These are phyloP conservation scores for Scaptomyza parva DNA, from an alignment of 2,888 invertebrate species.

Conservation along the genomic window DNA sequence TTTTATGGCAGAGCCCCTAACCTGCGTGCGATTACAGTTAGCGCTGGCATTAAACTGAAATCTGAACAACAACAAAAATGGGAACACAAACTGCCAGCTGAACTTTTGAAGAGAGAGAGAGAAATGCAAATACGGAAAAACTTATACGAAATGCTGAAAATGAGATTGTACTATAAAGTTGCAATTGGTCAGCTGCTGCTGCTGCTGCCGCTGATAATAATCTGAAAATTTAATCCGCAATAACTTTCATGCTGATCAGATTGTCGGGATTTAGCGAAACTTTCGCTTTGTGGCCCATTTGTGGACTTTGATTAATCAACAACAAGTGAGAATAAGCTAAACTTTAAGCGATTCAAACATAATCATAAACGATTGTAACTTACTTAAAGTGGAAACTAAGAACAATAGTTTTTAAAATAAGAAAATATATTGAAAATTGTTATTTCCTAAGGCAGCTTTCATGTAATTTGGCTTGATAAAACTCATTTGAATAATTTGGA, in stretches of 20 bases:
- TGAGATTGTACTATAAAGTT: conserved; percentile 1
- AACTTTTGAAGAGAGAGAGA: neutral
- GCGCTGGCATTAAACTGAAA: neutral
- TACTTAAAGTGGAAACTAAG: too few relatives aligned
- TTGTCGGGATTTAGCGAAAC: neutral
- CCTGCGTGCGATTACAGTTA: conserved; percentile 24
- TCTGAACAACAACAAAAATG: too few relatives aligned
- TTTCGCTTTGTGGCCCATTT: neutral
- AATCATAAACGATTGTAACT: too few relatives aligned
- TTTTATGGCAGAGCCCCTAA: conserved; percentile 15
- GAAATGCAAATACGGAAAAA: neutral
- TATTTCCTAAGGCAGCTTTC: too few relatives aligned
- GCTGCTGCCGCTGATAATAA: neutral
- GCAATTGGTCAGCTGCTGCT: neutral
- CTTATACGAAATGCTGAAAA: neutral
- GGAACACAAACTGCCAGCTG: conserved; percentile 2
- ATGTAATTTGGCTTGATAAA: neutral
- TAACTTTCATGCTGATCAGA: conserved; percentile 1
- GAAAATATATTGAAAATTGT: too few relatives aligned
- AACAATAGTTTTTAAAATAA: too few relatives aligned
- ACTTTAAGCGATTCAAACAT: neutral
- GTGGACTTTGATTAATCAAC: neutral
- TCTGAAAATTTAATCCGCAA: conserved; percentile 8
- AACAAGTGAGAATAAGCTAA: neutral
- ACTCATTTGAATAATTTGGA: too few relatives aligned